Conservation (phyloP, 2,888 invertebrate genomes). For the Zhuqinia jingwanae region DNA sequence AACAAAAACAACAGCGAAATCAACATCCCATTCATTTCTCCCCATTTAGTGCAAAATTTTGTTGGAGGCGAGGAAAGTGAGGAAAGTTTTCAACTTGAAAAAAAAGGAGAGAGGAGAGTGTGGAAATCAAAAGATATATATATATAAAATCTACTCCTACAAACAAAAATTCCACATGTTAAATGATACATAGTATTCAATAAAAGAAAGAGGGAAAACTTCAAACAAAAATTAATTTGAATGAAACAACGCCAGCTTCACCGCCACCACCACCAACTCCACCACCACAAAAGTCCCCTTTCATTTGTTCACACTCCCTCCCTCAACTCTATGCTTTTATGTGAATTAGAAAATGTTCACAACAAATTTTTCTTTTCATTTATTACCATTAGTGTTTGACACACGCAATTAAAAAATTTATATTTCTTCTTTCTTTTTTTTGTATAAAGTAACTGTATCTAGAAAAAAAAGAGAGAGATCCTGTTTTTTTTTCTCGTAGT, state of each 20-base stretch:
- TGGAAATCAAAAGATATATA: too few species aligned
- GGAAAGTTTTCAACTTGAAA: neutral
- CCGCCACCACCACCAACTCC: neutral
- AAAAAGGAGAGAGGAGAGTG: neutral
- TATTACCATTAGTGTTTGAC: constrained; percentile 8
- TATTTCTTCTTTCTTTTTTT: too few species aligned
- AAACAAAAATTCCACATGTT: neutral
- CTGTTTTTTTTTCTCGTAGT: constrained; percentile 57
- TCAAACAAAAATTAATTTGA: constrained; percentile 17
- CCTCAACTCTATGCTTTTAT: constrained; percentile 22
- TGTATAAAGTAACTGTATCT: neutral
- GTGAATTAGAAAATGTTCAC: neutral
- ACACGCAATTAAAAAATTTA: neutral
- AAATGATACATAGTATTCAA: constrained; percentile 22
- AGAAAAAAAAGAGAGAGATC: too few species aligned
- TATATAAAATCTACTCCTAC: neutral
- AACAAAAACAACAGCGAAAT: neutral
- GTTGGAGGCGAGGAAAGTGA: neutral
- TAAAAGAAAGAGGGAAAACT: neutral
- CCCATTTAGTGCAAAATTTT: neutral
- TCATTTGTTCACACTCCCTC: constrained; percentile 21
- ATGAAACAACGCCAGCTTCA: constrained; percentile 17
- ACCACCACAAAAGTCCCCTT: neutral
- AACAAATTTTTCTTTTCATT: too few species aligned
- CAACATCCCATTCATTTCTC: neutral